Evolutionary conservation across 2,113 vertebrate species (phyloP), one percentile per base, ranked within the genome.

Genomic region (Carettochelys insculpta): DNA sequence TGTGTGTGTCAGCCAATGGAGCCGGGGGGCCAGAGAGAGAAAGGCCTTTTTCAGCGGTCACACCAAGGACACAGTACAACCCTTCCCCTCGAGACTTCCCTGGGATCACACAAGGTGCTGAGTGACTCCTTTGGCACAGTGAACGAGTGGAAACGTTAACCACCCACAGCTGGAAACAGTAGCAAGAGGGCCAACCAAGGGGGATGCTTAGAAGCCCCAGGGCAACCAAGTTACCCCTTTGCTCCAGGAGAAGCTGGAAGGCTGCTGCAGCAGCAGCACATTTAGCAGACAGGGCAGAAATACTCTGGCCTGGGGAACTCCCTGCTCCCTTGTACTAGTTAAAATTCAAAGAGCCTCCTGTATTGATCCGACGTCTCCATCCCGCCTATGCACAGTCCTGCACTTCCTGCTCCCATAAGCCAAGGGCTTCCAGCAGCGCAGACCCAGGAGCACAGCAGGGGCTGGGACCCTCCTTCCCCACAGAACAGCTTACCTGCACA

Each of bases 101-200:
- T n/a, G n/a, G n/a, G n/a, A n/a, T n/a, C n/a, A n/a, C n/a, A n/a
- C n/a, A n/a, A n/a, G n/a, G n/a, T n/a, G n/a, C n/a, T n/a, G n/a
- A n/a, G n/a, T n/a, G n/a, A n/a, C n/a, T n/a, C n/a, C 96, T 92
- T 90, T 93, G 95, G 96, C 95, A 92, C 95, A 90, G 95, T 91
- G 95, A 81, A 92, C 95, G 94, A 96, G 96, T 96, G 94, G 96
- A 95, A 97, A 95, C 65, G 87, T 94, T 90, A 95, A 94, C 96
- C 96, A 96, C 96, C 97, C 96, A 95, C 96, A 88, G 96, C 96
- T 90, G 92, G 96, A 97, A 97, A 95, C 93, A 94, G 96, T 96
- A 96, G 95, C 95, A 78, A 95, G 96, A 94, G 95, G 95, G 17
- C 8, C 34, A 34, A 97, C n/a, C n/a, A n/a, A n/a, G n/a, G n/a